Evolutionary conservation across 2,888 invertebrate species (phyloP).

Genomic region (Petrophora chlorosata): DNA sequence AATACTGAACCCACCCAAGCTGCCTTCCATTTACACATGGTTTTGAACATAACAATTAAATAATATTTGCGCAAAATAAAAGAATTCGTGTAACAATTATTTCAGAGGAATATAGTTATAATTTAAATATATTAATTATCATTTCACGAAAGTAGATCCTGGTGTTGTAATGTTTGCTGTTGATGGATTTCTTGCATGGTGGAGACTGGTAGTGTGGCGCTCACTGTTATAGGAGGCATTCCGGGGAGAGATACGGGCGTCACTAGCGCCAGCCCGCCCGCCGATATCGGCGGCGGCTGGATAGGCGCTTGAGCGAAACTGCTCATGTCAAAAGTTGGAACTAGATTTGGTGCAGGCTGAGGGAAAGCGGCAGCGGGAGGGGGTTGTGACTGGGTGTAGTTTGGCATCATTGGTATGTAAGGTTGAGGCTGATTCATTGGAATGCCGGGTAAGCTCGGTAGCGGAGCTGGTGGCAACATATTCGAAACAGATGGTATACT

Average conservation of each 20-base stretch:
- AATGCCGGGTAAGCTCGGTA: conserved; percentile 78
- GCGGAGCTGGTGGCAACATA: conserved; percentile 80
- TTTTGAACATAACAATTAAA: conserved; percentile 31
- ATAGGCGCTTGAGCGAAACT: conserved; percentile 63
- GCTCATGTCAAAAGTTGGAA: conserved; percentile 77
- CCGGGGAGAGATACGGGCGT: conserved; percentile 89
- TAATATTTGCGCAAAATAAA: conserved; percentile 31
- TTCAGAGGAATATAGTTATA: conserved; percentile 28
- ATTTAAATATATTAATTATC: conserved; percentile 31
- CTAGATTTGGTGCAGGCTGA: conserved; percentile 53
- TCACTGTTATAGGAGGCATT: conserved; percentile 92
- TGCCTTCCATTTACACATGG: conserved; percentile 25
- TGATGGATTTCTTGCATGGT: conserved; percentile 83
- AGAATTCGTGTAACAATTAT: conserved; percentile 47
- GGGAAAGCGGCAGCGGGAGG: conserved; percentile 40
- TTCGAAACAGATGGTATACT: conserved; percentile 78
- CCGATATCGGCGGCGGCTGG: conserved; percentile 62
- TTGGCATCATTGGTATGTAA: conserved; percentile 79
- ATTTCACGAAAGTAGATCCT: conserved; percentile 74
- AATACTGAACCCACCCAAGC: conserved; percentile 19
- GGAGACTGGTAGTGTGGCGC: conserved; percentile 86
- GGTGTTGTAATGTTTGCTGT: conserved; percentile 71
- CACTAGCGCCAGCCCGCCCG: conserved; percentile 79
- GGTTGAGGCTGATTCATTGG: conserved; percentile 82
- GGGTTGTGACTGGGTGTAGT: conserved; percentile 63